Conservation (phyloP, 2,888 invertebrate species). For the Caenorhabditis wallacei region DNA sequence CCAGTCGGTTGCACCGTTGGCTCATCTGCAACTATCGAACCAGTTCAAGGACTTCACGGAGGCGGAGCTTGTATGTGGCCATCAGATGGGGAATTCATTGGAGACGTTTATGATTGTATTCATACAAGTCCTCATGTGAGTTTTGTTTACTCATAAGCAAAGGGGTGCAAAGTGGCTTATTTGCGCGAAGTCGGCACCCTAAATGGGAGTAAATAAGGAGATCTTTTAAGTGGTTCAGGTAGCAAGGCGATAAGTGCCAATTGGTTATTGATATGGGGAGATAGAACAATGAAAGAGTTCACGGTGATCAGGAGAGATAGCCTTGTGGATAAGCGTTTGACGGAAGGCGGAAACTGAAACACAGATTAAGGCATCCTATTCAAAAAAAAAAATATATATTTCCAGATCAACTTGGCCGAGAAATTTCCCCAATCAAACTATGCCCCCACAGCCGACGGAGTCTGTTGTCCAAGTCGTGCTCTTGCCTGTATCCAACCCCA, state of each 20-base stretch:
- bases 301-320: no score
- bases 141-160: constrained; percentile 34
- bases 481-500: constrained; percentile 76
- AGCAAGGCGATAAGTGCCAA: constrained; percentile 47
- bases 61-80: constrained; percentile 78
- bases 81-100: constrained; percentile 73
- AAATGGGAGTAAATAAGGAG: constrained; percentile 42
- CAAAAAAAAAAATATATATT: background rate
- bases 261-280: background rate
- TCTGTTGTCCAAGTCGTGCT: constrained; percentile 75
- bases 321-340: no score
- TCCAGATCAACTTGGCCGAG: constrained; percentile 69
- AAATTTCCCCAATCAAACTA: constrained; percentile 76
- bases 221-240: constrained; percentile 25
- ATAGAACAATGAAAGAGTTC: no score
- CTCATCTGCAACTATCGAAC: constrained; percentile 72
- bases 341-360: no score
- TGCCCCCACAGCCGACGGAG: constrained; percentile 73
- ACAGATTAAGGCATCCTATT: no score
- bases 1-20: constrained; percentile 77
- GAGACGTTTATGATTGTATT: constrained; percentile 78
- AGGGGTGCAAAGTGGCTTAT: constrained; percentile 1
- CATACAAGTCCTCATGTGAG: constrained; percentile 75
- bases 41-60: constrained; percentile 73
- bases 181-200: constrained; percentile 36